Base-by-base conservation (phyloP, 1,140 invertebrate species). In the Leptopilina clavipes region DNA sequence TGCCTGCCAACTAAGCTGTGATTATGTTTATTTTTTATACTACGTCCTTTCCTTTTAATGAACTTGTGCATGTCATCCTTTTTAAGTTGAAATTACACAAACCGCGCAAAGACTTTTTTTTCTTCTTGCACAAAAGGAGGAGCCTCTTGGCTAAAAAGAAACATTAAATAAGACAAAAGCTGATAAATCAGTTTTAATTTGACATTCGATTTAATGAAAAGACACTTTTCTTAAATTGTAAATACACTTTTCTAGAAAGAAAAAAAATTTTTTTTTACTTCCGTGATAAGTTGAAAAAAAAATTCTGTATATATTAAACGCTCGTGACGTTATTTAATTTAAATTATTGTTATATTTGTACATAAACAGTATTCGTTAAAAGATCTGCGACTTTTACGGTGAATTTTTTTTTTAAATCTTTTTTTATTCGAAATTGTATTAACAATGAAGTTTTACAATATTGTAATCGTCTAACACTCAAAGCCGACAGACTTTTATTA, bases 11-110 rank as follows among this genome's bases (percentile, higher is more conserved):
- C 84, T 86, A 85, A 90, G 87, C 89, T 90, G 88, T 90, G 88
- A 89, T 90, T 89, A 89, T 88, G 89, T 89, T 90, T 87, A 89
- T 87, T 86, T 88, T 87, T 88, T 88, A 84, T 86, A 85, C 87
- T 85, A 82, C 82, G 80, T 78, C 79, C 85, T 85, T 83, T 71
- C 59, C 22, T 37, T 40, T 86, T 87, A 84, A 86, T 70, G 81
- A 84, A 86, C 80, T 83, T 83, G 80, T 81, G 81, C 81, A 81
- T 82, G 80, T 86, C 79, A 79, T 84, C 84, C 82, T 85, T 84
- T 79, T 59, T 75, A 74, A 40, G 37, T 40, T 40, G 19, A 72
- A 79, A 77, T 70, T 70, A 70, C 11, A 76, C 73, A 72, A n/a
- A 40, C 75, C 73, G 25, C 31, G 31, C 22, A 19, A 40, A 70